Percentiles rank a stretch among this genome's conserved stretches.
These are phyloP conservation scores for Telmatochromis brachygnathus DNA, from an alignment of 2,113 vertebrate genomes.

Conservation along the genomic window DNA sequence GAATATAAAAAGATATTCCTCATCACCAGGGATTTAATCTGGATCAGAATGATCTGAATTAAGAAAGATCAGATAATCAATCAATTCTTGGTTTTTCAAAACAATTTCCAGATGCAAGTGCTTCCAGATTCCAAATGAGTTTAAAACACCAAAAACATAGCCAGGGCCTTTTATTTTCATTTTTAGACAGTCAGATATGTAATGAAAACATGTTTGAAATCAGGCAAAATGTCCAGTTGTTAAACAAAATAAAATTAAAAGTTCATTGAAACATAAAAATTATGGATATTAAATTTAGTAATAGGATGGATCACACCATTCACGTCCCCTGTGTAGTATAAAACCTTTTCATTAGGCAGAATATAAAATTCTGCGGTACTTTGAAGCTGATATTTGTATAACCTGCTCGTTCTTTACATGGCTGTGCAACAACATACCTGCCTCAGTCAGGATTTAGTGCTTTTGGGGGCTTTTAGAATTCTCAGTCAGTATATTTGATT, in stretches of 20 bases:
- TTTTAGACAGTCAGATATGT: not conserved
- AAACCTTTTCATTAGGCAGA: not conserved
- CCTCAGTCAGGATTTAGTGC: not conserved
- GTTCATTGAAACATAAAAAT: not conserved
- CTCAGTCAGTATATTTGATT: not conserved
- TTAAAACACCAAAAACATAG: not conserved
- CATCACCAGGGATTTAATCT: not conserved
- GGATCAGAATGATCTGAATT: not conserved
- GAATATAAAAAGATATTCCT: not conserved
- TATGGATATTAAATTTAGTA: not conserved
- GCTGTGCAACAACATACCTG: fast-evolving
- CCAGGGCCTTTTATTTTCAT: not conserved
- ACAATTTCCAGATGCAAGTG: not conserved
- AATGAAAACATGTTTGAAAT: not conserved
- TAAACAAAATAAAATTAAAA: not conserved
- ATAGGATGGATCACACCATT: not conserved
- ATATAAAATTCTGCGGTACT: not conserved
- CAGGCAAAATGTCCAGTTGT: not conserved
- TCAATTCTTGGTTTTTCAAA: not conserved
- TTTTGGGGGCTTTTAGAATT: not conserved
- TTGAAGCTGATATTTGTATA: not conserved
- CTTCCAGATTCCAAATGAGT: not conserved
- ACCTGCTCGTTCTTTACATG: not conserved
- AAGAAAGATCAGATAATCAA: not conserved
- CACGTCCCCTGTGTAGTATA: not conserved